phyloP scores from a whole-genome alignment of 2,797 vertebrate genomes.

The Pitangus sulphuratus region DNA sequence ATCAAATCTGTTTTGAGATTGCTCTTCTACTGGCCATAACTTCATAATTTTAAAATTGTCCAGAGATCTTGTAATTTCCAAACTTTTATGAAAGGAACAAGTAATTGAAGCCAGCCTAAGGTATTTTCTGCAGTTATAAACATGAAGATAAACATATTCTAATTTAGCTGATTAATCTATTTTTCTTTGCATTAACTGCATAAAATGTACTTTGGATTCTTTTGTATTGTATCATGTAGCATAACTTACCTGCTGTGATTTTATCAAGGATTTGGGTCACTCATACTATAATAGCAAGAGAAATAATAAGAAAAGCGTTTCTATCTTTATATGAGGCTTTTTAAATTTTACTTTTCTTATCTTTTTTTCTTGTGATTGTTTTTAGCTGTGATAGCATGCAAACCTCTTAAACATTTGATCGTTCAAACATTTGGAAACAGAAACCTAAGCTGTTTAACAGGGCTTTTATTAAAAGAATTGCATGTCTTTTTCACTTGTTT shows the following conservation, averaged over 20 bases:
- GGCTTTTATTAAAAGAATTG: neutral
- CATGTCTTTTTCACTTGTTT: conserved; percentile 31
- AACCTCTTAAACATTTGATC: conserved; percentile 3
- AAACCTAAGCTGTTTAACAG: conserved; percentile 32
- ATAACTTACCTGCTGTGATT: conserved; percentile 66
- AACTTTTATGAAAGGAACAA: conserved; percentile 48
- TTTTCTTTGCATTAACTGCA: conserved; percentile 55
- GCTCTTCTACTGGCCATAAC: conserved; percentile 48
- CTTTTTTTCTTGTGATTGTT: neutral
- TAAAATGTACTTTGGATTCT: conserved; percentile 47
- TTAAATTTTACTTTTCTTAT: neutral
- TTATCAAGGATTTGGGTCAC: conserved; percentile 57
- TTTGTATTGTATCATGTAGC: conserved; percentile 50
- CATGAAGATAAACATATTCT: conserved; percentile 54
- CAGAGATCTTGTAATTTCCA: conserved; percentile 57
- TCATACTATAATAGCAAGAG: conserved; percentile 22
- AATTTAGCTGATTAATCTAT: conserved; percentile 53
- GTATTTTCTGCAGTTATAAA: conserved; percentile 55
- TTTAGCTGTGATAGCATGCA: neutral
- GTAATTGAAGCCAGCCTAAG: conserved; percentile 64
- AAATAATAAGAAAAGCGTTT: conserved; percentile 30
- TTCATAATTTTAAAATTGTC: conserved; percentile 58
- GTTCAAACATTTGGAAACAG: conserved; percentile 14
- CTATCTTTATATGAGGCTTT: conserved; percentile 38
- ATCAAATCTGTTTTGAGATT: conserved; percentile 50